These are phyloP conservation scores for Athetis lepigone DNA, from an alignment of 2,888 invertebrate genomes.

Conservation along the genomic window DNA sequence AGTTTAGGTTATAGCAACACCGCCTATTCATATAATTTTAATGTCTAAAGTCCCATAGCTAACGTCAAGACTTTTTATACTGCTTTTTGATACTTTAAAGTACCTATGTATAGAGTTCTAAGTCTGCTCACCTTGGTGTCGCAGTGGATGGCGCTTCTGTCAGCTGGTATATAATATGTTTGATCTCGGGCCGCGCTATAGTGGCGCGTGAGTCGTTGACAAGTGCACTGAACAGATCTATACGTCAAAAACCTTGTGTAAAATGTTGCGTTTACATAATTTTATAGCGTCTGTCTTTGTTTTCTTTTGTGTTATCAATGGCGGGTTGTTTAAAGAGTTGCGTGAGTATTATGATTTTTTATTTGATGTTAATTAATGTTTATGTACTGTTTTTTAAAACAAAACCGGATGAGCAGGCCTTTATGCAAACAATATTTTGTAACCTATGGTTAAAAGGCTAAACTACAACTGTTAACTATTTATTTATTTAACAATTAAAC, in stretches of 20 bases:
- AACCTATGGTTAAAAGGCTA: no score
- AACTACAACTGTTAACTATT: no score
- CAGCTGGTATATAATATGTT: conserved; percentile 63
- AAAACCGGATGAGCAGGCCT: no score
- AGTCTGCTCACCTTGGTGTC: conserved; percentile 60
- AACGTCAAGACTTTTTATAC: conserved; percentile 33
- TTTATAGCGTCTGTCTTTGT: conserved; percentile 63
- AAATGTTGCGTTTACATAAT: conserved; percentile 50
- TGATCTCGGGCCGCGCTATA: conserved; percentile 37
- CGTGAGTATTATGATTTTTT: conserved; percentile 69
- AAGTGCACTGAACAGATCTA: conserved; percentile 32
- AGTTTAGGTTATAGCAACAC: no score
- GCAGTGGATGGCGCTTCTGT: conserved; percentile 34
- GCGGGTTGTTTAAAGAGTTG: conserved; percentile 70
- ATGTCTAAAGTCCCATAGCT: conserved; percentile 12
- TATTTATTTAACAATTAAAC: no score
- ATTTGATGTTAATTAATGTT: no score
- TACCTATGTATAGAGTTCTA: conserved; percentile 23
- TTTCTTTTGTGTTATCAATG: conserved; percentile 68
- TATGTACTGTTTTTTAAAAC: no score
- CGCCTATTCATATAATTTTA: no score
- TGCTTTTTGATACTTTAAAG: conserved; percentile 18
- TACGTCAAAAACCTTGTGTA: conserved; percentile 27
- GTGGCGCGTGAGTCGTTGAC: conserved; percentile 44
- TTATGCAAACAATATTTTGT: no score